Conservation (phyloP, 2,888 invertebrate species). For the Drosophila meridionalis region DNA sequence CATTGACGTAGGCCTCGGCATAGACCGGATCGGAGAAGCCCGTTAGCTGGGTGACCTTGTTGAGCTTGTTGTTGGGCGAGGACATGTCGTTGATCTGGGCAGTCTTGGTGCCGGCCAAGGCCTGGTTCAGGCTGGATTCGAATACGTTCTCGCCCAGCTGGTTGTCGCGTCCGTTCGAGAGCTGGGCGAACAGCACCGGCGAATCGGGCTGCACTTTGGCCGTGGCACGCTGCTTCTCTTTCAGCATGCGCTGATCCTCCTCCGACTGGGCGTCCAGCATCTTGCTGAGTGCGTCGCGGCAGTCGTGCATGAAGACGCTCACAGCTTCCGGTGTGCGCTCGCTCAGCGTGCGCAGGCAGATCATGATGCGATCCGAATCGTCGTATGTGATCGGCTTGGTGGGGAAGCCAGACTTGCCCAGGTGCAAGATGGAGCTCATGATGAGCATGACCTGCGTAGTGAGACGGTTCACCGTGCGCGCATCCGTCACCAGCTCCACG, state of each 20-base stretch:
- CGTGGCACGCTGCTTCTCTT: slow-evolving; percentile 89
- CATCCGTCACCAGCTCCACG: slow-evolving; percentile 85
- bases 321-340: slow-evolving; percentile 89
- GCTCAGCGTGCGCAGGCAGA: slow-evolving; percentile 91
- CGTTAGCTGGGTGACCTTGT: slow-evolving; percentile 97
- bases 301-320: slow-evolving; percentile 90
- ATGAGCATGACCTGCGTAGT: slow-evolving; percentile 94
- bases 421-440: slow-evolving; percentile 93
- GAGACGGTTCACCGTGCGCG: slow-evolving; percentile 86
- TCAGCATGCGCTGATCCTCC: slow-evolving; percentile 85
- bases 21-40: slow-evolving; percentile 99
- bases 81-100: slow-evolving; percentile 85
- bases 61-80: slow-evolving; percentile 87
- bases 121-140: slow-evolving; percentile 96
- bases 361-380: slow-evolving; percentile 94
- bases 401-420: slow-evolving; percentile 91
- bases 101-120: slow-evolving; percentile 89
- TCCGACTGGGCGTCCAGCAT: slow-evolving; percentile 93
- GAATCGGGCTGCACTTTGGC: slow-evolving; percentile 93
- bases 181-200: slow-evolving; percentile 92
- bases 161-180: slow-evolving; percentile 88
- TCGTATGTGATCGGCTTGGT: slow-evolving; percentile 96
- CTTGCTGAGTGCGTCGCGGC: slow-evolving; percentile 91
- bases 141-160: slow-evolving; percentile 91
- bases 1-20: slow-evolving; percentile 99